phyloP scores from a whole-genome alignment of 2,113 vertebrate species.

The Scolopax mira region DNA sequence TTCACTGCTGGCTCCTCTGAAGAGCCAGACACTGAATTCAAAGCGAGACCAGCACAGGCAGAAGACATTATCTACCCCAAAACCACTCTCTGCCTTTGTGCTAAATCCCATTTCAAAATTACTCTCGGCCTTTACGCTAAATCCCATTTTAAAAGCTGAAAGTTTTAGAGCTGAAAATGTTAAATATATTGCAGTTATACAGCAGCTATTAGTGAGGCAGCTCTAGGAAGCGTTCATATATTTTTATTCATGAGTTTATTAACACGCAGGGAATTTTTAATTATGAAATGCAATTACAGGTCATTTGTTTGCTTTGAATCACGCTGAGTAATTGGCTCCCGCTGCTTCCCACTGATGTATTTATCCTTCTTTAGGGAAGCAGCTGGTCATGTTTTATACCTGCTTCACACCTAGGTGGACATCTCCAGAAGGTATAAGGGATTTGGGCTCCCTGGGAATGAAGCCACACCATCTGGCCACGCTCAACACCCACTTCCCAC shows the following conservation, averaged over 20 bases:
- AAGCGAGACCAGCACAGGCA: rapidly evolving
- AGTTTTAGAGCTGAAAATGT: background rate
- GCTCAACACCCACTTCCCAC: background rate
- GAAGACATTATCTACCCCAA: background rate
- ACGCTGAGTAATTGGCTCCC: background rate
- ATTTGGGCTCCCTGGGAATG: rapidly evolving
- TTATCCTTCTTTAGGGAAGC: background rate
- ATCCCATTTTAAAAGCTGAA: background rate
- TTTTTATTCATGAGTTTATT: too few species aligned
- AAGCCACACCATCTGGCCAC: background rate
- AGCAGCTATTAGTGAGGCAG: background rate
- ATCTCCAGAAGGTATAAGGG: background rate
- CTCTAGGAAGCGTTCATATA: background rate
- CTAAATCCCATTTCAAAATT: background rate
- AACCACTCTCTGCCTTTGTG: background rate
- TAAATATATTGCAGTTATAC: background rate
- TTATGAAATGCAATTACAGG: background rate
- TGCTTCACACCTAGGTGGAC: background rate
- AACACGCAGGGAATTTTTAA: background rate
- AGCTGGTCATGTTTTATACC: background rate
- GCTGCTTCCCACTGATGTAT: background rate
- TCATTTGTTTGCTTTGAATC: slow-evolving; percentile 3
- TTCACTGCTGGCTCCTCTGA: background rate
- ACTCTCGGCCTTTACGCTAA: background rate
- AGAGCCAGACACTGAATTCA: background rate